phyloP scores from a whole-genome alignment of 2,113 vertebrate genomes.

The Paedocypris sp. region DNA sequence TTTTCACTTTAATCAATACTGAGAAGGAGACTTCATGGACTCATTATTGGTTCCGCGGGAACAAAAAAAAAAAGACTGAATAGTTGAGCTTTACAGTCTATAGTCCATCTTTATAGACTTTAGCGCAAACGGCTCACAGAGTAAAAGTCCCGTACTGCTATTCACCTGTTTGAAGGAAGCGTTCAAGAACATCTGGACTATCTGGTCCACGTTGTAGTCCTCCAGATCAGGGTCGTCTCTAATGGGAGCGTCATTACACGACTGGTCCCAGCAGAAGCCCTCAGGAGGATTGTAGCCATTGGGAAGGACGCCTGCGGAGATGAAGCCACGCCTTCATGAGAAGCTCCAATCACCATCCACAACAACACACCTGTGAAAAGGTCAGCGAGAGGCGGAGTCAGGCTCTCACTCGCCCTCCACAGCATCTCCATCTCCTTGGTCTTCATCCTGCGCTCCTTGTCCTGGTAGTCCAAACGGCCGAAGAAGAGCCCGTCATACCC shows the following conservation, averaged over 20 bases:
- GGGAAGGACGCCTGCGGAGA: slow-evolving; percentile 72
- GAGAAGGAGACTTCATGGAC: no score
- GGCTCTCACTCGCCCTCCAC: slow-evolving; percentile 73
- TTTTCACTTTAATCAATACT: no score
- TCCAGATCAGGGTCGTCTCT: slow-evolving; percentile 69
- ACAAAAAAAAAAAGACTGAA: neutral
- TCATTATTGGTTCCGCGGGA: no score
- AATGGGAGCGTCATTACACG: slow-evolving; percentile 68
- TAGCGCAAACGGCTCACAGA: no score
- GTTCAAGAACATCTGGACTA: slow-evolving; percentile 62
- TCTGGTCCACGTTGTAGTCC: slow-evolving; percentile 69
- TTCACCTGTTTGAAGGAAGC: slow-evolving; percentile 61
- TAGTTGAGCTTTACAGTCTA: neutral
- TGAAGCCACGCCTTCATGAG: neutral
- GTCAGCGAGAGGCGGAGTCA: slow-evolving; percentile 60
- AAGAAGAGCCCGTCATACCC: slow-evolving; percentile 84
- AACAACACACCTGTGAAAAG: slow-evolving; percentile 86
- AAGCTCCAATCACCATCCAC: no score
- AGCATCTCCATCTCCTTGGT: slow-evolving; percentile 70
- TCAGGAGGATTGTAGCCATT: slow-evolving; percentile 73
- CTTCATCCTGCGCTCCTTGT: slow-evolving; percentile 50
- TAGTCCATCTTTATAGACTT: no score
- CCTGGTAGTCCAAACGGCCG: slow-evolving; percentile 83
- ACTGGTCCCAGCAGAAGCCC: slow-evolving; percentile 79
- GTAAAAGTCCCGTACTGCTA: neutral